phyloP scores from a whole-genome alignment of 2,888 invertebrate genomes.

The Eumerus sabulonum region DNA sequence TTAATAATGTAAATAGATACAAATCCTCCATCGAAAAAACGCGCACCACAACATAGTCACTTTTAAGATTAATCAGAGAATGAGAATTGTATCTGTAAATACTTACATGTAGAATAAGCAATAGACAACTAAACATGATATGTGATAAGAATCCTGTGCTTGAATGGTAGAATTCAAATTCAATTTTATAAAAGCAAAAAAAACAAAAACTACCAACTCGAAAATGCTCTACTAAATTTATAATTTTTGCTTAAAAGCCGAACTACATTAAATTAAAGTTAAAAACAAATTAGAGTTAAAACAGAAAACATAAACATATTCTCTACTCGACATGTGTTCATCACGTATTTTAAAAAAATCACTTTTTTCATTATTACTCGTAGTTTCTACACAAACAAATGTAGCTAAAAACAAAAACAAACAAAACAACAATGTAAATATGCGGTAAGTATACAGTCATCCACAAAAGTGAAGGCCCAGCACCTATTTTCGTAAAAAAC shows the following conservation, averaged over 20 bases:
- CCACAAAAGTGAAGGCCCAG: too few species aligned
- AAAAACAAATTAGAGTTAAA: background rate
- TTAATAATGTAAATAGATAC: conserved; percentile 26
- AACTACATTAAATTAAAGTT: conserved; percentile 13
- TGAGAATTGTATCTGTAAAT: conserved; percentile 39
- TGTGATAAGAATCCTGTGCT: conserved; percentile 66
- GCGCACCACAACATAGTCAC: conserved; percentile 47
- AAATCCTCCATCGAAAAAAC: background rate
- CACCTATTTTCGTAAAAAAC: too few species aligned
- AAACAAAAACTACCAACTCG: conserved; percentile 13
- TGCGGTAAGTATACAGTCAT: too few species aligned
- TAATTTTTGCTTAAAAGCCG: conserved; percentile 33
- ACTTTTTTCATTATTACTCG: conserved; percentile 28
- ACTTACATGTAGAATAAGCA: conserved; percentile 65
- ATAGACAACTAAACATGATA: conserved; percentile 62
- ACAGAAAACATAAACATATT: conserved; percentile 23
- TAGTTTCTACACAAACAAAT: conserved; percentile 44
- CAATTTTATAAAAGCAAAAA: conserved; percentile 30
- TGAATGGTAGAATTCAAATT: conserved; percentile 41
- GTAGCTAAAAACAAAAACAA: too few species aligned
- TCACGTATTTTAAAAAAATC: conserved; percentile 46
- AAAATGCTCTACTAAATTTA: conserved; percentile 18
- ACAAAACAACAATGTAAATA: conserved; percentile 12
- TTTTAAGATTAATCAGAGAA: too few species aligned
- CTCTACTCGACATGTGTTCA: conserved; percentile 66